A percentile compares a stretch with the other conserved stretches of the same genome.
Evolutionary conservation across 2,113 vertebrate species (phyloP).

Genomic region (Sigmodon hispidus): DNA sequence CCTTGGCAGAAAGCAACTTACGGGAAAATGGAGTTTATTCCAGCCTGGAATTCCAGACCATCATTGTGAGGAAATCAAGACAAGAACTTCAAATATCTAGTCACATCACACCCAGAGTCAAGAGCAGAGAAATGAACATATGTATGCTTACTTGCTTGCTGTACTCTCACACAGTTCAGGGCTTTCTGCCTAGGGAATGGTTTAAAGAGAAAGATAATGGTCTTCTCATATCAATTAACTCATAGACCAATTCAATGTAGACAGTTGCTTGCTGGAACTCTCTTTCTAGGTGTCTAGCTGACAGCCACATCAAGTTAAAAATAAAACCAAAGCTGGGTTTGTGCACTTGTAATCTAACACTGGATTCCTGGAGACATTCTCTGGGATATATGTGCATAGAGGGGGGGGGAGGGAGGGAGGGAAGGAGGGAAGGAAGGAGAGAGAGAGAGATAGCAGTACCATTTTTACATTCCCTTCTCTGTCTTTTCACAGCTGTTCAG

Average conservation of each 20-base stretch:
- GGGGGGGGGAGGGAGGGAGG: too few relatives aligned
- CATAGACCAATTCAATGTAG: background rate
- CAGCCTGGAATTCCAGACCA: background rate
- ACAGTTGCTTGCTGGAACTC: background rate
- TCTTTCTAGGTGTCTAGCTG: background rate
- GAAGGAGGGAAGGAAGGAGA: too few relatives aligned
- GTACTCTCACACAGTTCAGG: background rate
- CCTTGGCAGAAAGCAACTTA: background rate
- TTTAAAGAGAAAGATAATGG: background rate
- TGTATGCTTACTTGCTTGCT: too few relatives aligned
- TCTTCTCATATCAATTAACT: background rate
- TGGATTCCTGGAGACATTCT: background rate
- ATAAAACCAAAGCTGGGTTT: background rate
- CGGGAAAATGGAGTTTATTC: too few relatives aligned
- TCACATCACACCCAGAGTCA: background rate
- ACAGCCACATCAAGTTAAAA: background rate
- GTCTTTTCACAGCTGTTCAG: conserved; percentile 88
- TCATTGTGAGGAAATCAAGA: too few relatives aligned
- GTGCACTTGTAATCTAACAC: background rate
- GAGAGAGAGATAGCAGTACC: background rate
- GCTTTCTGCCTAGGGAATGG: background rate
- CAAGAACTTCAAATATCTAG: background rate
- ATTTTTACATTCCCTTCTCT: background rate
- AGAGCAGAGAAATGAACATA: background rate
- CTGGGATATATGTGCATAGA: background rate